Evolutionary conservation across 2,888 invertebrate genomes (phyloP).

Genomic region (Scaptomyza tumidula): DNA sequence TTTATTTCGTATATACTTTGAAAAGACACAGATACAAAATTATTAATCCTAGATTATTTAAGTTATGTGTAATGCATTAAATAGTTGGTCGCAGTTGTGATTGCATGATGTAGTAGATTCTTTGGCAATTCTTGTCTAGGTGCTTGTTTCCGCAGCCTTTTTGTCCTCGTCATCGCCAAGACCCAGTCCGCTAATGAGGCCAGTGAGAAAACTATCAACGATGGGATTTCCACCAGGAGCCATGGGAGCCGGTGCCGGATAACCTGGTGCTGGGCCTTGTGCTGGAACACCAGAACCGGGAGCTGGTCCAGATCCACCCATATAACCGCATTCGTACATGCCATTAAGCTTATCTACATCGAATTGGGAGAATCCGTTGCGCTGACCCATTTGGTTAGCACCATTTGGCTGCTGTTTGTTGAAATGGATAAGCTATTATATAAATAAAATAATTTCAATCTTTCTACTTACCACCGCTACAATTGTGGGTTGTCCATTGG

Average conservation of each 20-base stretch:
- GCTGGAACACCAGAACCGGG: slow-evolving; percentile 21
- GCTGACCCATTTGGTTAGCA: slow-evolving; percentile 88
- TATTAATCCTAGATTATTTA: slow-evolving; percentile 34
- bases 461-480: slow-evolving; percentile 87
- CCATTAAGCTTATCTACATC: slow-evolving; percentile 90
- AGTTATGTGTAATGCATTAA: slow-evolving; percentile 59
- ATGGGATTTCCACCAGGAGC: slow-evolving; percentile 66
- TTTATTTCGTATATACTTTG: slow-evolving; percentile 54
- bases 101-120: slow-evolving; percentile 38
- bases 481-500: slow-evolving; percentile 89
- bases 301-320: slow-evolving; percentile 22
- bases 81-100: slow-evolving; percentile 58
- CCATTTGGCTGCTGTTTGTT: slow-evolving; percentile 64
- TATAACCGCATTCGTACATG: slow-evolving; percentile 89
- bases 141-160: slow-evolving; percentile 13
- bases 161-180: slow-evolving; percentile 61
- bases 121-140: slow-evolving; percentile 14
- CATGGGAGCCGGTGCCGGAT: slow-evolving; percentile 26
- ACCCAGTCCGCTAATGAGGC: slow-evolving; percentile 80
- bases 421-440: background rate
- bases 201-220: slow-evolving; percentile 79
- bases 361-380: slow-evolving; percentile 89
- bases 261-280: slow-evolving; percentile 17
- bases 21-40: slow-evolving; percentile 34
- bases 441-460: background rate